Evolutionary conservation across 2,888 invertebrate genomes (phyloP).

Genomic region (Harpagoxenus sublaevis): DNA sequence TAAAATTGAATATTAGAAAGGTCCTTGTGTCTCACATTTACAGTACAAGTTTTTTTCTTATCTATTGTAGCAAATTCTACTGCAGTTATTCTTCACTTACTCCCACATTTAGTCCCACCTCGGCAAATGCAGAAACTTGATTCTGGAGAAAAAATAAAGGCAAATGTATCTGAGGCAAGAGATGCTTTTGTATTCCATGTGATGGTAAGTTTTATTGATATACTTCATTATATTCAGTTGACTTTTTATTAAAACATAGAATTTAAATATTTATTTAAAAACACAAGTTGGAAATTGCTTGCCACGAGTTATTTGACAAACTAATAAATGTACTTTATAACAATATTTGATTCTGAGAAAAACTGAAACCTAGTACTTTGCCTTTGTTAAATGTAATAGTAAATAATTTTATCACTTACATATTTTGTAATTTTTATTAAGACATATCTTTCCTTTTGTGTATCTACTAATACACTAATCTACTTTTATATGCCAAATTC

Average conservation of each 20-base stretch:
- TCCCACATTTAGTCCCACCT: slow-evolving; percentile 13
- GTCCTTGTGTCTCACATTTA: neutral
- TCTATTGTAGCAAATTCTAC: slow-evolving; percentile 14
- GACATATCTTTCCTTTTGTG: neutral
- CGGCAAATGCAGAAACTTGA: neutral
- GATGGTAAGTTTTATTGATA: slow-evolving; percentile 4
- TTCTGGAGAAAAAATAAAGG: slow-evolving; percentile 4
- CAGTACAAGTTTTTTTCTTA: neutral
- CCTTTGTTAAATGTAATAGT: neutral
- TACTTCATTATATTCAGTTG: neutral
- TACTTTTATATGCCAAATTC: neutral
- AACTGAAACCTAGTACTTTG: neutral
- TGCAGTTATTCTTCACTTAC: slow-evolving; percentile 10
- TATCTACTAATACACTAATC: neutral
- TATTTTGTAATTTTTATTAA: neutral
- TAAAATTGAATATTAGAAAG: neutral
- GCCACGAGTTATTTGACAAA: neutral
- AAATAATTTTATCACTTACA: neutral
- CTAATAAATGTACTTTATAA: neutral
- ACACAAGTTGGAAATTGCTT: neutral
- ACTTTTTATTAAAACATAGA: neutral
- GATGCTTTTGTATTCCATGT: slow-evolving; percentile 8
- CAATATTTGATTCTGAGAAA: neutral
- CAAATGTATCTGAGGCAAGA: slow-evolving; percentile 5
- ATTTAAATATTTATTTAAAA: neutral